A percentile compares a stretch with the other conserved stretches of the same genome.
phyloP scores from a whole-genome alignment of 2,113 vertebrate species.

The Festucalex cinctus region DNA sequence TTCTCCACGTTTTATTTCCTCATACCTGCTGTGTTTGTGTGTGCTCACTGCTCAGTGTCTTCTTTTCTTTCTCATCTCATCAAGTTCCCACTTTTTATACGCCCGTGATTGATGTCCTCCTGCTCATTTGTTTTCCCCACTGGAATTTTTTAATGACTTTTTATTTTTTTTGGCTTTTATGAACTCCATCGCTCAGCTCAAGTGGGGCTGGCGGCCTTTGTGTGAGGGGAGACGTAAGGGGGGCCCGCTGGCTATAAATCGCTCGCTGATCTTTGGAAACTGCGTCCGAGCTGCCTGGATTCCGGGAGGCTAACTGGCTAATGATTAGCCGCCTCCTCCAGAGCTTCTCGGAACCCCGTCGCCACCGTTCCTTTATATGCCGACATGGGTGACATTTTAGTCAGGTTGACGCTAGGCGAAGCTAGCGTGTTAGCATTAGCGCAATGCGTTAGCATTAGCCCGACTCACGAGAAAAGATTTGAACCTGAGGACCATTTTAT shows the following conservation, averaged over 20 bases:
- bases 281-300: constrained; percentile 53
- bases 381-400: not conserved
- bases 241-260: constrained; percentile 57
- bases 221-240: constrained; percentile 41
- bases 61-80: constrained; percentile 59
- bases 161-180: constrained; percentile 53
- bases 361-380: not conserved
- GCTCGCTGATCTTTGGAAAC: constrained; percentile 59
- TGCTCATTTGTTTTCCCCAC: constrained; percentile 20
- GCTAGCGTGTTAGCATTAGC: not conserved
- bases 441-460: not conserved
- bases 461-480: constrained; percentile 6
- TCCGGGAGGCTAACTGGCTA: constrained; percentile 66
- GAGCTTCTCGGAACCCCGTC: constrained; percentile 17
- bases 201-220: constrained; percentile 56
- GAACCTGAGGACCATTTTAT: not conserved
- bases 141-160: constrained; percentile 47
- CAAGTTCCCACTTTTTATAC: constrained; percentile 28
- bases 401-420: not conserved
- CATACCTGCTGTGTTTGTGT: constrained; percentile 33
- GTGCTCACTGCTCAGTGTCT: constrained; percentile 26
- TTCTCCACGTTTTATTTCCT: not conserved
- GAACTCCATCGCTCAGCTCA: constrained; percentile 40
- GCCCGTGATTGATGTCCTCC: constrained; percentile 32
- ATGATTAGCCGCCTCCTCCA: constrained; percentile 66